Conservation (phyloP, 2,888 invertebrate genomes). For the Heteromyza rotundicornis region DNA sequence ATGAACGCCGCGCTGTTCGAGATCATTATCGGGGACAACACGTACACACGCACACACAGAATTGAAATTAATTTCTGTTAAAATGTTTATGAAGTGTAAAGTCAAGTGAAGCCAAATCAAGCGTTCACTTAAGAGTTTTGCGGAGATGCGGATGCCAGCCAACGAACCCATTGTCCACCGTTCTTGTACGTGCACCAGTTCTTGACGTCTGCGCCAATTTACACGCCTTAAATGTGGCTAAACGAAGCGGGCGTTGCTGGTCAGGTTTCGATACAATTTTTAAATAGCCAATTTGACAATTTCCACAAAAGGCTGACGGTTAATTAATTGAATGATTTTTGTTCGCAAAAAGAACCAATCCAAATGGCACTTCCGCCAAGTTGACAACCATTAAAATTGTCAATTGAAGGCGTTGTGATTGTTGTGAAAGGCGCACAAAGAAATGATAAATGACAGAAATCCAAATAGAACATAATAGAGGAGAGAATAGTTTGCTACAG, state of each 20-base stretch:
- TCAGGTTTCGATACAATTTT: background rate
- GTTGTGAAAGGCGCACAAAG: conserved; percentile 45
- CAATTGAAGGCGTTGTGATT: conserved; percentile 19
- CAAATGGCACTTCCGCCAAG: conserved; percentile 51
- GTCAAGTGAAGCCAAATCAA: too few relatives aligned
- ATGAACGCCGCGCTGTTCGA: background rate
- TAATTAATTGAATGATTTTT: conserved; percentile 13
- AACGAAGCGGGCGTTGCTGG: background rate
- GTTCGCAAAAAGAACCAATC: background rate
- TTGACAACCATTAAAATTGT: conserved; percentile 51
- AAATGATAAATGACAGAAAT: conserved; percentile 38
- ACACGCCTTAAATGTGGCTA: background rate
- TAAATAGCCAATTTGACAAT: background rate
- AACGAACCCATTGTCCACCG: background rate
- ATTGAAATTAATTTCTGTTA: too few relatives aligned
- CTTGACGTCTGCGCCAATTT: background rate
- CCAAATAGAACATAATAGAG: background rate
- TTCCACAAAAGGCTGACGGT: background rate
- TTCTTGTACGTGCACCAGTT: background rate
- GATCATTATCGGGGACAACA: background rate
- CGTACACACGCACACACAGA: too few relatives aligned
- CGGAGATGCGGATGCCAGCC: background rate
- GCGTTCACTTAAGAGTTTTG: too few relatives aligned
- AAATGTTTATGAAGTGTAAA: conserved; percentile 2
- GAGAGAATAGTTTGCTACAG: background rate